Conservation (phyloP, 2,113 vertebrate genomes). For the Amphilophus citrinellus region DNA sequence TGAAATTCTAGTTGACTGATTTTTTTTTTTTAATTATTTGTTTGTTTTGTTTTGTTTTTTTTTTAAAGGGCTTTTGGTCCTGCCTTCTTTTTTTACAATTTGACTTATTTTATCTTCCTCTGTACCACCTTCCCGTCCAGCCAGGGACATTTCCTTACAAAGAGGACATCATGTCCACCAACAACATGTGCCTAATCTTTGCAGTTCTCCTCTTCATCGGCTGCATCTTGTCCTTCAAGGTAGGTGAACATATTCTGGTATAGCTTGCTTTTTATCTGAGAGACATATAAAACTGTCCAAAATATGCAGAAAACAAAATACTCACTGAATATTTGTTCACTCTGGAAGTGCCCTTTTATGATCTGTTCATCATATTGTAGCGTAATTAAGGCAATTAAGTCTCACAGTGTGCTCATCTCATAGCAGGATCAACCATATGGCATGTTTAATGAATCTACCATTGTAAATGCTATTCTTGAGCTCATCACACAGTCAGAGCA, state of each 20-base stretch:
- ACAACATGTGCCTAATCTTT: constrained; percentile 92
- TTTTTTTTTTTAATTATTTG: not conserved
- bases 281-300: not conserved
- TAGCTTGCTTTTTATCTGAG: not conserved
- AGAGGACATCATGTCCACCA: constrained; percentile 96
- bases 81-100: not conserved
- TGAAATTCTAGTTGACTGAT: not conserved
- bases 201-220: constrained; percentile 93
- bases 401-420: constrained; percentile 25
- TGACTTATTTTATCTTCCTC: not conserved
- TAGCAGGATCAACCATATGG: constrained; percentile 27
- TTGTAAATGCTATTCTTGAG: constrained; percentile 34
- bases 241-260: constrained; percentile 55
- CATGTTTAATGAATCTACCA: constrained; percentile 43
- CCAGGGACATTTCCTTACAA: constrained; percentile 93
- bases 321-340: constrained; percentile 4
- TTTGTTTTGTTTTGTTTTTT: not conserved
- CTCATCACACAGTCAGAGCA: constrained; percentile 66
- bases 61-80: not conserved
- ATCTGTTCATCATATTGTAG: constrained; percentile 12
- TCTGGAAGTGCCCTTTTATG: not conserved
- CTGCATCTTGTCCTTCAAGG: constrained; percentile 95
- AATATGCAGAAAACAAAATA: not conserved
- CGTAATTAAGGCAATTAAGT: constrained; percentile 40
- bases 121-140: constrained; percentile 72